Evolutionary conservation across 2,113 vertebrate species (phyloP).

Genomic region (Gallinago media): DNA sequence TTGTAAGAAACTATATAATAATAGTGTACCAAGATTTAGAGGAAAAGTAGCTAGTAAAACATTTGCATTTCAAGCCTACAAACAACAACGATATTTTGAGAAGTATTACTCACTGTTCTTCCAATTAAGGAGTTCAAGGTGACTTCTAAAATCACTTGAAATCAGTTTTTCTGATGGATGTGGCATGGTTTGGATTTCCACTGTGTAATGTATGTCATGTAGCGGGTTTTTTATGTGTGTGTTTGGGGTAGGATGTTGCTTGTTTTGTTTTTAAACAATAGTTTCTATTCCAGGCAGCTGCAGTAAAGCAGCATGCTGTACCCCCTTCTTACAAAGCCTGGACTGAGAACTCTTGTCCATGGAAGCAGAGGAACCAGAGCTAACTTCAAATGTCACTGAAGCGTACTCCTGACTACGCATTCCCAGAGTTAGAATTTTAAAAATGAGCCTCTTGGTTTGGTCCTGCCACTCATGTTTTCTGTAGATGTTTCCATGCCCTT

Average conservation of each 20-base stretch:
- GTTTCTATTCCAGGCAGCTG: background rate
- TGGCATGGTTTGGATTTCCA: background rate
- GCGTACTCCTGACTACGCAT: background rate
- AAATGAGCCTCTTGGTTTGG: conserved; percentile 6
- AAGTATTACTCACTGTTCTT: background rate
- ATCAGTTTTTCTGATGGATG: background rate
- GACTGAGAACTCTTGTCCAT: background rate
- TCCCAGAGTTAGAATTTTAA: conserved; percentile 15
- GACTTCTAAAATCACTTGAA: background rate
- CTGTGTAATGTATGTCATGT: background rate
- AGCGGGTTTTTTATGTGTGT: background rate
- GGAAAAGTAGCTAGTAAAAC: background rate
- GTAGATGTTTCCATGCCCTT: background rate
- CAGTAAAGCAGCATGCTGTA: background rate
- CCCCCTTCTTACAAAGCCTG: background rate
- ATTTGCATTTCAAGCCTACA: background rate
- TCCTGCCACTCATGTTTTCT: background rate
- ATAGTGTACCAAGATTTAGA: background rate
- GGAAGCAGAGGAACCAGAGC: background rate
- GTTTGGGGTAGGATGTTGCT: background rate
- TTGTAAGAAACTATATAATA: background rate
- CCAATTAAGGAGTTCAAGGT: background rate
- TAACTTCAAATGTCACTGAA: background rate
- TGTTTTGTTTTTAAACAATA: background rate
- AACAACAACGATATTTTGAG: background rate